Base-by-base conservation (phyloP, 2,113 vertebrate species). In the Psettodes erumei region DNA sequence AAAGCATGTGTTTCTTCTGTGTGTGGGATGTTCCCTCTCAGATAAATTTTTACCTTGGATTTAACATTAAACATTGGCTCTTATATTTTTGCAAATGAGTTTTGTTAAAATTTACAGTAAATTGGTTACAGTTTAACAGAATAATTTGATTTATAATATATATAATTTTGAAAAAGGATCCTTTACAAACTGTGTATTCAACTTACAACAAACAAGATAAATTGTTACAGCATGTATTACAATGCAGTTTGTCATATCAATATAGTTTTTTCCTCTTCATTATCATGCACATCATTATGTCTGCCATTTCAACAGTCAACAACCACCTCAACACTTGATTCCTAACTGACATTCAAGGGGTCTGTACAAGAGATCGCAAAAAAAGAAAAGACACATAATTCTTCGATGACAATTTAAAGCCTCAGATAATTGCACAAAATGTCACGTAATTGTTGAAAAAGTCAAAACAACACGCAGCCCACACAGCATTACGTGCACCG, bases 341-440 rank as follows among this genome's bases (percentile, higher is more conserved):
- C 58, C 75, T 75, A 71, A 74, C 71, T 82, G 82, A 84, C 88
- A 84, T 86, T 91, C 72, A 81, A 84, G 69, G 48, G 75, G 71
- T 72, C 65, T 45, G 58, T 59, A 50, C 73, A 77, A 78, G 56
- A 84, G 71, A 86, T 71, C 69, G 82, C 25, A 69, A 80, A 81
- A 82, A 79, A 83, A 78, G 83, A 80, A 85, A 84, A 56, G n/a
- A 48, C 82, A 75, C 28, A 71, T 28, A 67, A 83, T 82, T 79
- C 71, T 54, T 78, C 72, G 5, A 65, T 59, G 54, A 86, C 83
- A 84, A 87, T 87, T 86, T 83, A 75, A 70, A 86, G 70, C 82
- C 64, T 80, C 59, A 45, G 79, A 88, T 91, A 91, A 93, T 91
- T 91, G 84, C 84, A 66, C 79, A 64, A 89, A 91, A 89, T 90